Evolutionary conservation across 2,113 vertebrate genomes (phyloP), one percentile per base, ranked within the genome.

Genomic region (Uria aalge): DNA sequence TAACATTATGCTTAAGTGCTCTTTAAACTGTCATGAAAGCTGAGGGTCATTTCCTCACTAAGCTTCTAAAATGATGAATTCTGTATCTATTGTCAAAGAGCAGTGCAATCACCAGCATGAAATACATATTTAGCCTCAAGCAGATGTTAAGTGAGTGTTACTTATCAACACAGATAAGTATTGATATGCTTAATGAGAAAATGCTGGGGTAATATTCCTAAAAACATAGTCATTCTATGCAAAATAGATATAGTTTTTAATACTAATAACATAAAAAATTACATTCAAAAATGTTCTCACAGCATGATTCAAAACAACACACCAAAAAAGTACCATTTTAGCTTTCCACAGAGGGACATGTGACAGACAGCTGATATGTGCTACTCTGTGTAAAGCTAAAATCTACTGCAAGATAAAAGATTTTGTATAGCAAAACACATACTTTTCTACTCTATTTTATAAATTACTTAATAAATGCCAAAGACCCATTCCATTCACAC

Each of bases 61-160:
- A 90, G 81, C 36, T 77, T 83, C 79, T 67, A 19, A 45, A 86
- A 72, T 55, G 75, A 95, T 83, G 63, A n/a, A 94, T 18, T 79
- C 74, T 63, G 22, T 87, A 82, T 73, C 63, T 74, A 12, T 11
- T 94, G 92, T 94, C 94, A 96, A 71, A 83, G 43, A 90, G 38
- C 14, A 23, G 12, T 29, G 71, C 75, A 85, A 27, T 36, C 84
- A 87, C 63, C 36, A 75, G 95, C 67, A 77, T 9, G 8, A 94
- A 97, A 96, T 45, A 69, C 56, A 26, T 88, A 96, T 81, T 97
- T 97, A 96, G 95, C 96, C 96, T 96, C 94, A 85, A 84, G 95
- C 92, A 97, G 96, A 95, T 96, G 83, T 93, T 97, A 97, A 96
- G 50, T 80, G 45, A 90, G 82, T 0, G 0, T 78, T 63, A 64